These are phyloP conservation scores for Rhinolophus ferrumequinum DNA, from an alignment of 2,113 vertebrate genomes.

Conservation along the genomic window DNA sequence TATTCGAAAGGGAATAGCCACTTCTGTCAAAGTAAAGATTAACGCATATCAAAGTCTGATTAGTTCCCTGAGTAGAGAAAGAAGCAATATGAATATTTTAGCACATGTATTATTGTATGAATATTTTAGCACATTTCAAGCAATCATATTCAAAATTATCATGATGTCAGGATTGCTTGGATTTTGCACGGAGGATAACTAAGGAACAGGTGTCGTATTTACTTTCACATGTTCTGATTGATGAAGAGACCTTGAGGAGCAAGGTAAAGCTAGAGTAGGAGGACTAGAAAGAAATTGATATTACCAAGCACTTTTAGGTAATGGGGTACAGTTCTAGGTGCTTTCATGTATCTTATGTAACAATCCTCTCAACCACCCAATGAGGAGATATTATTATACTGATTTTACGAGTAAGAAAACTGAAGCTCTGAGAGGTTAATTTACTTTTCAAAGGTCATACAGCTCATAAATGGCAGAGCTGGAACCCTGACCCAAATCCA, in stretches of 20 bases:
- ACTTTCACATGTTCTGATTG: not conserved
- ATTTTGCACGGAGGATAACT: not conserved
- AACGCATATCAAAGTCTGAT: not conserved
- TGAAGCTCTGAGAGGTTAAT: not conserved
- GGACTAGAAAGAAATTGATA: not conserved
- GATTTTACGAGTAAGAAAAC: not conserved
- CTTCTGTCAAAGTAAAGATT: slow-evolving; percentile 26
- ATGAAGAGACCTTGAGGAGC: not conserved
- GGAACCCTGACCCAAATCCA: not conserved
- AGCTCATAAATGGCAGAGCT: not conserved
- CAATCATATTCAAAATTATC: not conserved
- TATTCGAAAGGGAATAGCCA: not conserved
- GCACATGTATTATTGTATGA: not conserved
- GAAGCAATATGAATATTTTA: not conserved
- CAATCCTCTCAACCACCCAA: not conserved
- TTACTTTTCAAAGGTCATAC: not conserved
- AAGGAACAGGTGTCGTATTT: not conserved
- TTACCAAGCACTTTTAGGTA: not conserved
- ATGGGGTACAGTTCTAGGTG: not conserved
- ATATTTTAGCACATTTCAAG: not conserved
- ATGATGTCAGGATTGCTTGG: not conserved
- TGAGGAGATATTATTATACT: not conserved
- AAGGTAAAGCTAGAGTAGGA: not conserved
- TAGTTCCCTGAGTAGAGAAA: not conserved
- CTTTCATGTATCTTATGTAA: not conserved